A percentile compares a stretch with the other conserved stretches of the same genome.
Evolutionary conservation across 2,888 invertebrate genomes (phyloP).

Genomic region (Agrochola circellaris): DNA sequence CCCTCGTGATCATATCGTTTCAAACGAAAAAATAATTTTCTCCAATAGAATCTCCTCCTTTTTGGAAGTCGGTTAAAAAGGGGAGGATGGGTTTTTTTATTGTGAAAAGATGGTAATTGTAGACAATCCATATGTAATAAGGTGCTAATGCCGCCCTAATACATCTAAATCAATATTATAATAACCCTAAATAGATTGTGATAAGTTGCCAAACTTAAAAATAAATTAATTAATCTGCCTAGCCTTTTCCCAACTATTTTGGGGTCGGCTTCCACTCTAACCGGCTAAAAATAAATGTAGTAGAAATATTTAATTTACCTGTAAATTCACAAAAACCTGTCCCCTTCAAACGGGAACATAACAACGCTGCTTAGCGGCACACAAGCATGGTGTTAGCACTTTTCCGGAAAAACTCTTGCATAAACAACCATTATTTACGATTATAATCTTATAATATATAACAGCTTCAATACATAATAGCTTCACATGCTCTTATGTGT

Average conservation of each 20-base stretch:
- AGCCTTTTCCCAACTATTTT: too few species aligned
- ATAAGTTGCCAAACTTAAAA: background rate
- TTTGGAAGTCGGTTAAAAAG: too few species aligned
- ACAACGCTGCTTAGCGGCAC: too few species aligned
- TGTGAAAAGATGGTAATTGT: too few species aligned
- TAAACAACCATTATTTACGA: background rate
- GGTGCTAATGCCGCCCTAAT: background rate
- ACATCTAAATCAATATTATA: too few species aligned
- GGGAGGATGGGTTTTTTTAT: too few species aligned
- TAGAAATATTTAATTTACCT: background rate
- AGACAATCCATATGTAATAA: too few species aligned
- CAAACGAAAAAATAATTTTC: too few species aligned
- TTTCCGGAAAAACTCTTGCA: conserved; percentile 17
- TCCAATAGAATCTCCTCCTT: too few species aligned
- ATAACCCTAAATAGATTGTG: background rate
- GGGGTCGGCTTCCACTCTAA: too few species aligned
- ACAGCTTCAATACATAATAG: conserved; percentile 23
- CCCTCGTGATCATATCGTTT: too few species aligned
- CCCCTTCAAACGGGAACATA: background rate
- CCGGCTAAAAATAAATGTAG: background rate
- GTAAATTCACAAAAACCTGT: background rate
- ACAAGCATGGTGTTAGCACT: background rate
- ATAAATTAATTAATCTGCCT: too few species aligned
- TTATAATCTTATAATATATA: conserved; percentile 4
- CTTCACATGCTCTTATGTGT: conserved; percentile 29